A percentile compares a stretch with the other conserved stretches of the same genome.
These are phyloP conservation scores for Manis crassicaudata DNA, from an alignment of 2,797 vertebrate genomes.

Conservation along the genomic window DNA sequence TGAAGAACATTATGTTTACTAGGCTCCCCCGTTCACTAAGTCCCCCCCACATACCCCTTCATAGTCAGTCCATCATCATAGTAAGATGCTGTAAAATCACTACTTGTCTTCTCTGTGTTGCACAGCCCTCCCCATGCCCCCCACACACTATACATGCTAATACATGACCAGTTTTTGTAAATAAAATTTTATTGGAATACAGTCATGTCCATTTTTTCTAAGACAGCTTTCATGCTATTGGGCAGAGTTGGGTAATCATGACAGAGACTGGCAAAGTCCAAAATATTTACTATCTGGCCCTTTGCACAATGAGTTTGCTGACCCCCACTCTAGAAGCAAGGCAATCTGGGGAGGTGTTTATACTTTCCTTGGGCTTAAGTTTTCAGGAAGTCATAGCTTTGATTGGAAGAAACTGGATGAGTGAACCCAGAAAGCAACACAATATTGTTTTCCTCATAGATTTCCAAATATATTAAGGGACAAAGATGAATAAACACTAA, in stretches of 20 bases:
- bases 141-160: too few relatives aligned
- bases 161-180: not conserved
- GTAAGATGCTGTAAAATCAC: too few relatives aligned
- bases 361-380: conserved; percentile 32
- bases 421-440: not conserved
- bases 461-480: not conserved
- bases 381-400: not conserved
- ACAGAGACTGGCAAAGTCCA: not conserved
- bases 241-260: not conserved
- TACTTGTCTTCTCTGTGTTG: too few relatives aligned
- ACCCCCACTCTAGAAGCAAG: not conserved
- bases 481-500: not conserved
- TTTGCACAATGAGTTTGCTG: conserved; percentile 9
- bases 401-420: not conserved
- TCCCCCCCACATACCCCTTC: too few relatives aligned
- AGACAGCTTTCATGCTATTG: not conserved
- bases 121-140: too few relatives aligned
- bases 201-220: not conserved
- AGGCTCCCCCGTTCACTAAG: too few relatives aligned
- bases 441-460: conserved; percentile 14
- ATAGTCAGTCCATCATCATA: too few relatives aligned
- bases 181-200: conserved; percentile 28
- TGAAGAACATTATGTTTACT: too few relatives aligned
- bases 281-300: not conserved
- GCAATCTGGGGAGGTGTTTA: not conserved